phyloP scores from a whole-genome alignment of 2,888 invertebrate genomes.

The Phymatocera aterrima region DNA sequence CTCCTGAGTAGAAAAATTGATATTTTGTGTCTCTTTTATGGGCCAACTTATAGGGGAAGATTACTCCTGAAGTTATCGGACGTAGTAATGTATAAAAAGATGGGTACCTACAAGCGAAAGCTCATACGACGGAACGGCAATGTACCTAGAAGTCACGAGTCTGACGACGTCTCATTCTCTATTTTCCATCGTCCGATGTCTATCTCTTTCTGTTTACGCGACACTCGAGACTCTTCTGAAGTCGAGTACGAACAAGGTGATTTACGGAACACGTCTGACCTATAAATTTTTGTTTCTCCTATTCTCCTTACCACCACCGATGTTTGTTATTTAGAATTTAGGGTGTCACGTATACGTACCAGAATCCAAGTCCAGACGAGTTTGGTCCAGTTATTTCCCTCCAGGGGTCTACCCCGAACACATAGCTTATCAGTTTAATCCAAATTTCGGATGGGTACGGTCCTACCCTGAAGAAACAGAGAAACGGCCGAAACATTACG shows the following conservation, averaged over 20 bases:
- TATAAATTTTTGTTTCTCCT: constrained; percentile 12
- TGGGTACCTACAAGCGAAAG: background rate
- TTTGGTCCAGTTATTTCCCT: constrained; percentile 28
- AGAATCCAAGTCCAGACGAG: background rate
- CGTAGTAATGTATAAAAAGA: constrained; percentile 2
- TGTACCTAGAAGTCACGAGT: constrained; percentile 46
- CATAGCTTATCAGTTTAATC: constrained; percentile 30
- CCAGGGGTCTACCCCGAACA: background rate
- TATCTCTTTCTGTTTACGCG: constrained; percentile 42
- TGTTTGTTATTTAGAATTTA: constrained; percentile 23
- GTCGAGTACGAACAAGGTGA: constrained; percentile 20
- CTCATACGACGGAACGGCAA: constrained; percentile 17
- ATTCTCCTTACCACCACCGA: background rate
- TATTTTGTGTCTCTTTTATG: constrained; percentile 33
- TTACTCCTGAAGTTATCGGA: background rate
- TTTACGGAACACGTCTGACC: constrained; percentile 19
- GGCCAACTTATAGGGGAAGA: background rate
- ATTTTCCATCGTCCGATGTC: constrained; percentile 48
- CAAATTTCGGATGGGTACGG: constrained; percentile 4
- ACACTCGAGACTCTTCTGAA: constrained; percentile 32
- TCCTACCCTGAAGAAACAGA: background rate
- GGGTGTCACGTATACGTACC: background rate
- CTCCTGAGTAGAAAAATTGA: constrained; percentile 28
- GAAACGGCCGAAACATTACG: constrained; percentile 6
- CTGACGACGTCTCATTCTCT: constrained; percentile 25